Evolutionary conservation across 2,888 invertebrate species (phyloP).

Genomic region (Aplocera efformata): DNA sequence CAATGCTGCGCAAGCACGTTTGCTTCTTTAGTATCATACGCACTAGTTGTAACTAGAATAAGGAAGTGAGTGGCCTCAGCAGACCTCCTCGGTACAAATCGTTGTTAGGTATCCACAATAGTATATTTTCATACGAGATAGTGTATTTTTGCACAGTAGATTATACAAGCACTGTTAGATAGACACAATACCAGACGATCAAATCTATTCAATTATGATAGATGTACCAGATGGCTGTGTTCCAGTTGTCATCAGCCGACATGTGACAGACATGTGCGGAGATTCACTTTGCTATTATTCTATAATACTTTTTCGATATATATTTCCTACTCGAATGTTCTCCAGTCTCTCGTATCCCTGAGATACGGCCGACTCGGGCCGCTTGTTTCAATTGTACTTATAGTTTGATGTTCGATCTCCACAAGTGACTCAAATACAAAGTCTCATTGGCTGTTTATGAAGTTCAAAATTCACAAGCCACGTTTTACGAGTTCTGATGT

Average conservation of each 20-base stretch:
- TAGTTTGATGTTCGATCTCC: neutral
- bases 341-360: slow-evolving; percentile 21
- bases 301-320: neutral
- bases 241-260: slow-evolving; percentile 17
- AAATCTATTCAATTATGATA: slow-evolving; percentile 6
- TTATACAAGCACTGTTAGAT: slow-evolving; percentile 47
- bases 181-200: slow-evolving; percentile 6
- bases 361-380: slow-evolving; percentile 17
- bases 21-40: slow-evolving; percentile 9
- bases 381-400: neutral
- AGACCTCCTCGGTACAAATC: slow-evolving; percentile 65
- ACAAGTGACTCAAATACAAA: no score
- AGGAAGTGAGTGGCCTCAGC: slow-evolving; percentile 47
- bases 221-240: slow-evolving; percentile 26
- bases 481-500: no score
- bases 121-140: slow-evolving; percentile 68
- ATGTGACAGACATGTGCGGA: neutral
- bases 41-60: slow-evolving; percentile 19
- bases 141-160: slow-evolving; percentile 71
- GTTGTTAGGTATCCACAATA: slow-evolving; percentile 50
- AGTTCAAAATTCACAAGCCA: slow-evolving; percentile 14
- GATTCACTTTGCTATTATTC: neutral
- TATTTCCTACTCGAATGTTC: slow-evolving; percentile 1
- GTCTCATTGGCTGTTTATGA: slow-evolving; percentile 20
- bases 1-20: no score